These are phyloP conservation scores for Sceloporus tristichus DNA, from an alignment of 2,113 vertebrate genomes.

Conservation along the genomic window DNA sequence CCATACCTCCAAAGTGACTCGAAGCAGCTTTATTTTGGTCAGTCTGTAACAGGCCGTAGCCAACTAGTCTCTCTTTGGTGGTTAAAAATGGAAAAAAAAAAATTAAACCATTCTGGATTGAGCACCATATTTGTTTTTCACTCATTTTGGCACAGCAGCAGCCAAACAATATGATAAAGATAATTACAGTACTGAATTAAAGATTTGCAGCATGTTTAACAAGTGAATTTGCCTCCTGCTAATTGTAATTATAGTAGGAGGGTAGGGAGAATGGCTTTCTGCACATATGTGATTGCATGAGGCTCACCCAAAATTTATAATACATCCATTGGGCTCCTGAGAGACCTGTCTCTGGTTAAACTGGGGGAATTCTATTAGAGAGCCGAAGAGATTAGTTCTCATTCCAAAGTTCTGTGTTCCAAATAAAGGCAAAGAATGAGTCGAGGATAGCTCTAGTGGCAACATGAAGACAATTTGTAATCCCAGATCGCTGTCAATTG, in stretches of 20 bases:
- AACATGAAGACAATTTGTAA: constrained; percentile 16
- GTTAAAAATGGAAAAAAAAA: not conserved
- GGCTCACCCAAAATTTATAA: not conserved
- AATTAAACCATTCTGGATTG: constrained; percentile 5
- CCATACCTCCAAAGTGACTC: too few relatives aligned
- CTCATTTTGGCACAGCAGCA: constrained; percentile 3
- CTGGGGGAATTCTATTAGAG: not conserved
- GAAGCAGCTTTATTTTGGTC: too few relatives aligned
- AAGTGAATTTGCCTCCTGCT: constrained; percentile 11
- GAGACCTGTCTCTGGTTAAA: not conserved
- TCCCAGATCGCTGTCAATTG: not conserved
- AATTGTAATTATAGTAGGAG: constrained; percentile 11
- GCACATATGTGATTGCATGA: not conserved
- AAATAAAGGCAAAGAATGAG: not conserved
- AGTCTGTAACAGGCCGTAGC: too few relatives aligned
- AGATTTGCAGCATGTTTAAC: constrained; percentile 6
- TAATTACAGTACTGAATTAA: not conserved
- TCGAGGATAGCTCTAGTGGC: not conserved
- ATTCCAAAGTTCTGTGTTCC: not conserved
- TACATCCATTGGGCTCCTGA: not conserved
- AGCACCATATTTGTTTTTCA: constrained; percentile 12
- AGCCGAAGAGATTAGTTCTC: not conserved
- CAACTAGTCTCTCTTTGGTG: not conserved
- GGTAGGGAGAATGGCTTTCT: not conserved
- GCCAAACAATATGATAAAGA: constrained; percentile 14